These are phyloP conservation scores for Eulithis prunata DNA, from an alignment of 2,888 invertebrate species.

Conservation along the genomic window DNA sequence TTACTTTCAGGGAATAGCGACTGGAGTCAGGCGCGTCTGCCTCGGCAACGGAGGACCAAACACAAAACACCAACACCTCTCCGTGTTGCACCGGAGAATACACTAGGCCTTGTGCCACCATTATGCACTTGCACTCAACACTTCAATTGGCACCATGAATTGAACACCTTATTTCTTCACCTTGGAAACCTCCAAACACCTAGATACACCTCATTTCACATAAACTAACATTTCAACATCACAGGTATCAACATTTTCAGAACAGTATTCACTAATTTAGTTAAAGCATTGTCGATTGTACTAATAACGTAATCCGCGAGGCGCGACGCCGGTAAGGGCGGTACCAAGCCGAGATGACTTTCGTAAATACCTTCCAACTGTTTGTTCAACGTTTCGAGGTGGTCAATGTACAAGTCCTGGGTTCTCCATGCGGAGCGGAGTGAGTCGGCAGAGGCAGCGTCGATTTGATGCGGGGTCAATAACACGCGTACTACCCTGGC, in stretches of 20 bases:
- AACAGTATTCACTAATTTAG: conserved; percentile 81
- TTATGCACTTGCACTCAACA: conserved; percentile 64
- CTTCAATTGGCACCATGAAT: conserved; percentile 66
- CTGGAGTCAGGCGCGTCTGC: conserved; percentile 48
- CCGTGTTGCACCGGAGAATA: conserved; percentile 51
- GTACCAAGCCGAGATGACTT: conserved; percentile 79
- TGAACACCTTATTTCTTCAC: conserved; percentile 66
- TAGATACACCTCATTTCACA: conserved; percentile 79
- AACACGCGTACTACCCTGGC: conserved; percentile 83
- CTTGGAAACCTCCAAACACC: conserved; percentile 68
- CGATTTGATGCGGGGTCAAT: conserved; percentile 87
- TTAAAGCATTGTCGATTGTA: conserved; percentile 83
- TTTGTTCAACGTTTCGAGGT: conserved; percentile 89
- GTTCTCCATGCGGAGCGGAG: conserved; percentile 88
- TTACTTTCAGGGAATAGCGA: conserved; percentile 71
- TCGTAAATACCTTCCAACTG: conserved; percentile 91
- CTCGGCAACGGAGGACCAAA: conserved; percentile 43
- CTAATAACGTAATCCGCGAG: conserved; percentile 71
- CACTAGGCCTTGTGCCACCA: conserved; percentile 50
- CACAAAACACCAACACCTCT: conserved; percentile 66
- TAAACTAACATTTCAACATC: conserved; percentile 66
- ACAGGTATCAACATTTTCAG: conserved; percentile 68
- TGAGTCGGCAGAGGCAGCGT: conserved; percentile 86
- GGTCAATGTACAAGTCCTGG: conserved; percentile 91
- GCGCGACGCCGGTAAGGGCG: conserved; percentile 71